Base-by-base conservation (phyloP, 53 echinoderm and acorn worm genomes). In the Antedon mediterranea region DNA sequence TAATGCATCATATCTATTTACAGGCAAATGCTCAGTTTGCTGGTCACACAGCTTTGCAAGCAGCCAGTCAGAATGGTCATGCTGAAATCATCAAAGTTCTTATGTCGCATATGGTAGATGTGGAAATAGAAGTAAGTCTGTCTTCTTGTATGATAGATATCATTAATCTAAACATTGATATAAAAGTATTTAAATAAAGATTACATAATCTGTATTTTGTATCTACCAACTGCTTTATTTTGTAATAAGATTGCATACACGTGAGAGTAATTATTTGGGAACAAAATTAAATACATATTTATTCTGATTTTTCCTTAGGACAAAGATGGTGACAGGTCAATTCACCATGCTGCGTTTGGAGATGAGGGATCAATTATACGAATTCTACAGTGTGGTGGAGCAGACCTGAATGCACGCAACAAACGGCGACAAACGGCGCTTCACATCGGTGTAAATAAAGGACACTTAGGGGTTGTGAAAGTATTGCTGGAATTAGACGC, bases 1-100 rank as follows among this genome's bases (percentile, higher is more conserved):
- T n/a, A n/a, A 41, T 41, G 5, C 41, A 41, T 41, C 13, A 41
- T 11, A 29, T 31, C 9, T 74, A 0, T 77, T 71, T 33, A 7
- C 84, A 95, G 97, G 97, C 92, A 14, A 97, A 97, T 76, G 92
- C 87, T 30, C 89, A 91, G 82, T 97, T 97, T 84, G 97, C 97
- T 70, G 97, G 97, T 28, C 97, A 97, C 78, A 97, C 97, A 70
- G 97, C 97, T 7, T 81, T 97, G 3, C 97, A 97, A 75, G 97
- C 97, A 28, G 97, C 97, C n/a, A 97, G 97, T 82, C 97, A 97
- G 79, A 97, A 97, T 88, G 97, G 97, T 9, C 97, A 97, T 73
- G 87, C 83, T 0, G 97, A 97, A 43, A 90, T 92, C 73, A 79
- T 97, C 76, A 97, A 97, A 74, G 89, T 90, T 13, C 88, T 97